Conservation (phyloP, 2,113 vertebrate genomes). For the Antigone vipio region DNA sequence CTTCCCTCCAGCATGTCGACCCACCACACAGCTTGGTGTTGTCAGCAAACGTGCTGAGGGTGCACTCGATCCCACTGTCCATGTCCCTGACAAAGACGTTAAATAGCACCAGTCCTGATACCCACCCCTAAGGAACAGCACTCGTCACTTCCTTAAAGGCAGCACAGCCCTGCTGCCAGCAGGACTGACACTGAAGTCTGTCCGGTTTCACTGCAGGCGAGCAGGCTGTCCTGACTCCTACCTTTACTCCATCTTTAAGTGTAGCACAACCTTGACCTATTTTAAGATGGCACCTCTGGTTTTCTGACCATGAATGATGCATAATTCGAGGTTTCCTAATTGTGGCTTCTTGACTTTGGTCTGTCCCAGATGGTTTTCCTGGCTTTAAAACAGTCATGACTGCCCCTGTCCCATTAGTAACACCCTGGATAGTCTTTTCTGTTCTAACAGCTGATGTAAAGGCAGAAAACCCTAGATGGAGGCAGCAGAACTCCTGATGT, state of each 20-base stretch:
- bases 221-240: background rate
- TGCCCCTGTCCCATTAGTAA: background rate
- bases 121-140: too few species aligned
- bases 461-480: background rate
- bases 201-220: fast-evolving
- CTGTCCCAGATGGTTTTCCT: background rate
- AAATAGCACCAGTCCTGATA: too few species aligned
- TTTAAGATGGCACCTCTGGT: background rate
- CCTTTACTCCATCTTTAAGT: background rate
- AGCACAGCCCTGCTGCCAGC: background rate
- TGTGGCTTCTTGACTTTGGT: background rate
- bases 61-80: too few species aligned
- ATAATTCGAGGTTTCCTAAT: background rate
- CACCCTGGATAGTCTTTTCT: background rate
- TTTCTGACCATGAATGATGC: background rate
- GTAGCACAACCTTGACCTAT: background rate
- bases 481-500: background rate
- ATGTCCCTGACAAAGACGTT: too few species aligned
- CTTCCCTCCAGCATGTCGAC: too few species aligned
- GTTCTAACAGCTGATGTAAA: background rate
- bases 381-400: background rate
- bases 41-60: too few species aligned
- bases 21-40: too few species aligned
- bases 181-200: background rate
- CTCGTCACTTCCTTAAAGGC: background rate